Base-by-base conservation (phyloP, 2,113 vertebrate genomes). In the Elaphurus davidianus region DNA sequence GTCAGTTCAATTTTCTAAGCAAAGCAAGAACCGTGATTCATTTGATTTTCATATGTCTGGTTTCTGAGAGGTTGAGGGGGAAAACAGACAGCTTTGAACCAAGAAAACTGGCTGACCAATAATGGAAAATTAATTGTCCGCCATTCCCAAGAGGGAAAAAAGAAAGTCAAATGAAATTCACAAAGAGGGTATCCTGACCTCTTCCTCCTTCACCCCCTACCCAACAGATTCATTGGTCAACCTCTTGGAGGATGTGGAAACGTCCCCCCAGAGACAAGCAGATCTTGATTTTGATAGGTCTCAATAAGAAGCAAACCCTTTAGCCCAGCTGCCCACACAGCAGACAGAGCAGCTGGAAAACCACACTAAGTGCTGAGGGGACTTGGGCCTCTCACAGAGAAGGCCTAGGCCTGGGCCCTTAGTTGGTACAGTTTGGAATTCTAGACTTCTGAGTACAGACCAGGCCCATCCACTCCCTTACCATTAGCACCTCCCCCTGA, bases 1-100 rank as follows among this genome's bases (percentile, higher is more conserved):
- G 74, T 81, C 91, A 96, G 78, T 86, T 93, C 43, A 47, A 3
- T 96, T 96, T 93, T 90, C 47, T 82, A 97, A 96, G n/a, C 78
- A 95, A 47, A 87, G 60, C 40, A 91, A 96, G 62, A 92, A 30
- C 30, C 33, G 14, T 97, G 87, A 93, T 92, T 92, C 52, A 57
- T 94, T 93, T 96, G 86, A 97, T 93, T 97, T 96, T 90, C 83
- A 36, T 78, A 81, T 67, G 55, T 59, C 92, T 96, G 71, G 40
- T 94, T 92, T 96, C n/a, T 47, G 45, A 60, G 79, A 83, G 59
- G 7, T 36, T 71, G 52, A 1, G 15, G 5, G 15, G 21, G 40
- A 21, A 55, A 27, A 78, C 45, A 78, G 55, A 40, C 40, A 40
- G 40, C 71, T 91, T 30, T 93, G 79, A 96, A 94, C 76, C 91